These are phyloP conservation scores for Rhinogobius similis DNA, from an alignment of 2,113 vertebrate genomes.

Conservation along the genomic window DNA sequence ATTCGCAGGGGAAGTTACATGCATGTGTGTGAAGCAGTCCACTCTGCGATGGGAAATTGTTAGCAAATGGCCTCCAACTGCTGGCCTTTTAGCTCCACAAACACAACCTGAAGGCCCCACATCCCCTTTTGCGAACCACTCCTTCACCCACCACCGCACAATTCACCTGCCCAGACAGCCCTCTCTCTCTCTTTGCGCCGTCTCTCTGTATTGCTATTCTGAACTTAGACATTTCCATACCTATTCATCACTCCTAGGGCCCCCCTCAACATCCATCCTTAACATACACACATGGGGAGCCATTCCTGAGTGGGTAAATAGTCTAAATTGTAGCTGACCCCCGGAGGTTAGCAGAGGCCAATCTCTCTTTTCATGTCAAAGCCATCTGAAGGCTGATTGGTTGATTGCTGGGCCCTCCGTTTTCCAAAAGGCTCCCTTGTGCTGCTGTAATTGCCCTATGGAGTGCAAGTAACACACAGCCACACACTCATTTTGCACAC, in stretches of 20 bases:
- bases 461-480: slow-evolving; percentile 55
- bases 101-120: slow-evolving; percentile 64
- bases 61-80: slow-evolving; percentile 76
- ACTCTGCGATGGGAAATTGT: slow-evolving; percentile 75
- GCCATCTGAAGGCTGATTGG: slow-evolving; percentile 86
- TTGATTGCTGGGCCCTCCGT: slow-evolving; percentile 86
- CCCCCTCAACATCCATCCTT: slow-evolving; percentile 52
- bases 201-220: slow-evolving; percentile 37
- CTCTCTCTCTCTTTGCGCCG: slow-evolving; percentile 21
- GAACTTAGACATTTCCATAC: slow-evolving; percentile 59
- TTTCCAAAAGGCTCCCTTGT: slow-evolving; percentile 88
- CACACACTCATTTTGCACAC: slow-evolving; percentile 27
- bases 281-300: slow-evolving; percentile 60
- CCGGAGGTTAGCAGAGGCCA: slow-evolving; percentile 69
- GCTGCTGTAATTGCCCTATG: slow-evolving; percentile 85
- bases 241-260: slow-evolving; percentile 69
- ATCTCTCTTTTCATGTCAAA: slow-evolving; percentile 83
- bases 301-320: slow-evolving; percentile 78
- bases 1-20: slow-evolving; percentile 19
- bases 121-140: slow-evolving; percentile 31
- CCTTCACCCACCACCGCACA: slow-evolving; percentile 29
- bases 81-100: slow-evolving; percentile 72
- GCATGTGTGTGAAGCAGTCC: slow-evolving; percentile 50
- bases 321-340: slow-evolving; percentile 79
- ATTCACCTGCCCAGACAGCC: slow-evolving; percentile 64